These are phyloP conservation scores for Dasysyrphus albostriatus DNA, from an alignment of 2,888 invertebrate genomes.

Conservation along the genomic window DNA sequence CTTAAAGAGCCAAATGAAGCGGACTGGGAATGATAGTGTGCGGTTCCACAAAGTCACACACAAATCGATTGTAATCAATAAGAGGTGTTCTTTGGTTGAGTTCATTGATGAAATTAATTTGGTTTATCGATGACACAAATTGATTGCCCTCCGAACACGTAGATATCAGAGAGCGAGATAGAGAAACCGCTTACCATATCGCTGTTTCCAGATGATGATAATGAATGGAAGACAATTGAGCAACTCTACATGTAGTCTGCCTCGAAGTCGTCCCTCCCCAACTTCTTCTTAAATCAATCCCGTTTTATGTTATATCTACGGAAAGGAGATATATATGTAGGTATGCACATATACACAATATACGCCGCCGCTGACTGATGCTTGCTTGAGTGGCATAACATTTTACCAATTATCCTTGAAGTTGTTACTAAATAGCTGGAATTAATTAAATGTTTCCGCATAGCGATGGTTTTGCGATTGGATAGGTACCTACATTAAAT, in stretches of 20 bases:
- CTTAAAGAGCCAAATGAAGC: constrained; percentile 32
- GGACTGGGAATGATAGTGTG: constrained; percentile 13
- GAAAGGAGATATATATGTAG: not conserved
- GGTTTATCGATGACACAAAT: constrained; percentile 75
- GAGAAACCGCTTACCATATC: constrained; percentile 59
- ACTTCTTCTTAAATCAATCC: not conserved
- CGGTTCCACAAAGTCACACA: constrained; percentile 40
- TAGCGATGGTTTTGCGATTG: constrained; percentile 43
- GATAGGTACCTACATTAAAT: constrained; percentile 9
- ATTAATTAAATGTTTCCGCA: constrained; percentile 72
- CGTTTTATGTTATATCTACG: not conserved
- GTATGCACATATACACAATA: not conserved
- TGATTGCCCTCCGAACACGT: constrained; percentile 51
- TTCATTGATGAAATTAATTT: constrained; percentile 74
- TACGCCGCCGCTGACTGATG: constrained; percentile 28
- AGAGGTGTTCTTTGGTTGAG: constrained; percentile 68
- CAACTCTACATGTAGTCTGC: not conserved
- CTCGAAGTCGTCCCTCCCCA: constrained; percentile 31
- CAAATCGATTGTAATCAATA: constrained; percentile 74
- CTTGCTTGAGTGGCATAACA: constrained; percentile 66
- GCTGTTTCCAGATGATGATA: constrained; percentile 29
- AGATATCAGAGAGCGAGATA: not conserved
- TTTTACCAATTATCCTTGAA: constrained; percentile 74
- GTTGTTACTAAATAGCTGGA: constrained; percentile 71
- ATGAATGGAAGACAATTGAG: constrained; percentile 67